Percentiles rank a stretch among this genome's conserved stretches.
Evolutionary conservation across 2,888 invertebrate genomes (phyloP).

Genomic region (Schrankia costaestrigalis): DNA sequence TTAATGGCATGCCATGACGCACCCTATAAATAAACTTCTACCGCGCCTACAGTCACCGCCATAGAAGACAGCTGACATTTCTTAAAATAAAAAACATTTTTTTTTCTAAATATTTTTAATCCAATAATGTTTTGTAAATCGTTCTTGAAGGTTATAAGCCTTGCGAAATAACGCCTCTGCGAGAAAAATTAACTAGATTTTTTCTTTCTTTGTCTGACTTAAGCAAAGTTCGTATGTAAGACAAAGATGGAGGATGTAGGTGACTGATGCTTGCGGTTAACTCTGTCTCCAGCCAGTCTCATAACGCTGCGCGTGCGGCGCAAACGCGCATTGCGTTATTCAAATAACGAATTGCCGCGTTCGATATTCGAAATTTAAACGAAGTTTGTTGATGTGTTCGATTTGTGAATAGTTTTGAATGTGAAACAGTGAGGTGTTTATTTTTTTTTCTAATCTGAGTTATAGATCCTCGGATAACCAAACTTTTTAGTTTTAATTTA

Average conservation of each 20-base stretch:
- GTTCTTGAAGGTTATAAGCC: slow-evolving; percentile 62
- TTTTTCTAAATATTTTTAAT: slow-evolving; percentile 44
- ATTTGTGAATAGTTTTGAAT: slow-evolving; percentile 43
- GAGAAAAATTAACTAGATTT: slow-evolving; percentile 42
- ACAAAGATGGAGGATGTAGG: slow-evolving; percentile 47
- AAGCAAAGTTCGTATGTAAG: slow-evolving; percentile 37
- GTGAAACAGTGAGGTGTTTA: slow-evolving; percentile 33
- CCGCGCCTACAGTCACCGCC: slow-evolving; percentile 35
- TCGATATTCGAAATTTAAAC: slow-evolving; percentile 47
- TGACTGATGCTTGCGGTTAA: slow-evolving; percentile 51
- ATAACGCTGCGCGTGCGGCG: slow-evolving; percentile 66
- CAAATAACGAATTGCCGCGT: slow-evolving; percentile 52
- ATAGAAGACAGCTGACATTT: slow-evolving; percentile 56
- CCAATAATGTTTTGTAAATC: slow-evolving; percentile 56
- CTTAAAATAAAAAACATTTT: slow-evolving; percentile 40
- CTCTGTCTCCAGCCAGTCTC: slow-evolving; percentile 73
- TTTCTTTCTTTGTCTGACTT: slow-evolving; percentile 42
- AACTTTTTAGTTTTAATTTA: slow-evolving; percentile 14
- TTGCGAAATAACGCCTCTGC: slow-evolving; percentile 63
- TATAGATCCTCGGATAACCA: slow-evolving; percentile 23
- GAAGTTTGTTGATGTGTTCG: slow-evolving; percentile 65
- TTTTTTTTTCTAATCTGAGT: slow-evolving; percentile 12
- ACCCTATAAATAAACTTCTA: slow-evolving; percentile 42
- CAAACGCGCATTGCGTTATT: slow-evolving; percentile 52
- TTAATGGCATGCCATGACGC: slow-evolving; percentile 19